Conservation (phyloP, 2,888 invertebrate species). For the Temnothorax ravouxi region DNA sequence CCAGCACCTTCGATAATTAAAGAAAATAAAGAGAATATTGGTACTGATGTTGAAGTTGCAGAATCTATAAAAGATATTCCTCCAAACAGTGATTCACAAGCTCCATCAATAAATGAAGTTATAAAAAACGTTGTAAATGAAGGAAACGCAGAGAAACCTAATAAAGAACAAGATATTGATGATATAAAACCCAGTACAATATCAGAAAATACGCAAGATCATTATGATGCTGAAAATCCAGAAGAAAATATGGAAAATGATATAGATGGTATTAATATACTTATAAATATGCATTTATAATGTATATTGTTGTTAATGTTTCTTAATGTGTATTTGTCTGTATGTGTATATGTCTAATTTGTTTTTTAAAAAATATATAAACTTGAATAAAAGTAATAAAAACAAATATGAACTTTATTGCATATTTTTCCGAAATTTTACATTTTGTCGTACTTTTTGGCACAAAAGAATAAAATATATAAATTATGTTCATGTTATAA, state of each 20-base stretch:
- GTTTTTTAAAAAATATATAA: background rate
- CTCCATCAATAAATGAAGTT: background rate
- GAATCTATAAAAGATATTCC: background rate
- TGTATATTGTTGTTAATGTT: background rate
- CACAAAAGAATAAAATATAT: background rate
- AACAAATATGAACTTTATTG: background rate
- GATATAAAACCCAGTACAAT: constrained; percentile 55
- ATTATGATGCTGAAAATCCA: constrained; percentile 45
- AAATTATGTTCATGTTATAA: background rate
- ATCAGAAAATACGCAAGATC: constrained; percentile 68
- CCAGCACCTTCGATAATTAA: background rate
- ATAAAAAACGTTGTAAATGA: background rate
- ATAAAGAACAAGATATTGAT: background rate
- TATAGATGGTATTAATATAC: constrained; percentile 25
- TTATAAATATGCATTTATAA: constrained; percentile 4
- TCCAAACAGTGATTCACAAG: background rate
- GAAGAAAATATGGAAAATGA: constrained; percentile 45
- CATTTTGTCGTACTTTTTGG: background rate
- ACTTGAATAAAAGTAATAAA: background rate
- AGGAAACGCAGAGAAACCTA: background rate
- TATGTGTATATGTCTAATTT: background rate
- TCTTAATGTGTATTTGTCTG: background rate
- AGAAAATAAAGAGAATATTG: background rate
- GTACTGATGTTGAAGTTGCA: background rate
- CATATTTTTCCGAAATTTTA: constrained; percentile 37